A percentile compares a stretch with the other conserved stretches of the same genome.
Evolutionary conservation across 2,113 vertebrate genomes (phyloP).

Genomic region (Meleagris gallopavo): DNA sequence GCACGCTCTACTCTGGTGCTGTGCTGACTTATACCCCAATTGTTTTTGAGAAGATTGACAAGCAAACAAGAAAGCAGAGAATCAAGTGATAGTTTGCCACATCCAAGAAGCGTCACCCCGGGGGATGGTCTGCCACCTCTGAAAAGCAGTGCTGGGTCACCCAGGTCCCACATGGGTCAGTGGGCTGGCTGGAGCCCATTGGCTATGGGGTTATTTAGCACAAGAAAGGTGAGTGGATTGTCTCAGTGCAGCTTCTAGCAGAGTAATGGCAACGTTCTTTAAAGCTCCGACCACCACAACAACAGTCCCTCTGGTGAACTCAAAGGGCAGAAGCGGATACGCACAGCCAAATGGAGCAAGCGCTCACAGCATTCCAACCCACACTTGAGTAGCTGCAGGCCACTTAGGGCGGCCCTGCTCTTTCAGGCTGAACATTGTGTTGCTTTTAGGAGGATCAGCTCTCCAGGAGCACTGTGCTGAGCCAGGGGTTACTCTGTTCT

Average conservation of each 20-base stretch:
- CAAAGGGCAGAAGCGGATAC: accelerated
- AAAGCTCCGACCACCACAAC: background rate
- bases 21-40: background rate
- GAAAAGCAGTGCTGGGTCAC: background rate
- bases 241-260: background rate
- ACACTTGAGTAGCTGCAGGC: background rate
- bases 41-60: background rate
- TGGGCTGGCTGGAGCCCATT: accelerated
- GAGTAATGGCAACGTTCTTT: background rate
- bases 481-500: accelerated
- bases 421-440: background rate
- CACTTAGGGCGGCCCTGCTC: accelerated
- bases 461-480: accelerated
- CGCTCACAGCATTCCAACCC: background rate
- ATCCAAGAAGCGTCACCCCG: background rate
- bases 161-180: no score
- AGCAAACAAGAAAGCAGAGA: background rate
- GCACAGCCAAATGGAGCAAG: accelerated
- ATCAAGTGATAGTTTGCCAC: accelerated
- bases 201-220: background rate
- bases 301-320: background rate
- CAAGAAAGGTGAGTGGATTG: accelerated
- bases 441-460: background rate
- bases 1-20: accelerated
- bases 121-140: accelerated